Percentiles rank a stretch among this genome's conserved stretches.
These are phyloP conservation scores for Oxyscelio sp. DNA, from an alignment of 2,888 invertebrate species.

Conservation along the genomic window DNA sequence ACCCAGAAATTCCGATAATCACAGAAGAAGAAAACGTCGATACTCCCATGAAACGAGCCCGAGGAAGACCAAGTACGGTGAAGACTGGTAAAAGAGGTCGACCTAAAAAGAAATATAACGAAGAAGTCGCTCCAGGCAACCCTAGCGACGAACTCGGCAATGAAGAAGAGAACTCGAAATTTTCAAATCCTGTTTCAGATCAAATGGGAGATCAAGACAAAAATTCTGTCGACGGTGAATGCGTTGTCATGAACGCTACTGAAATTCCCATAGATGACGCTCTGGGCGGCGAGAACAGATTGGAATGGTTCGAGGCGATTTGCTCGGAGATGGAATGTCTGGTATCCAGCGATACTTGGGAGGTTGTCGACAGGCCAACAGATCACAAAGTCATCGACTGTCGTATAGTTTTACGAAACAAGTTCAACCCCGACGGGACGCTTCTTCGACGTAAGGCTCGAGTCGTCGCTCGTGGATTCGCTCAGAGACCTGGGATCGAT, in stretches of 20 bases:
- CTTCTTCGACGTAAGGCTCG: too few species aligned
- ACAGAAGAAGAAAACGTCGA: too few species aligned
- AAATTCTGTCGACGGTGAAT: neutral
- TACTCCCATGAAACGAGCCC: too few species aligned
- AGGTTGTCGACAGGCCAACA: conserved; percentile 11
- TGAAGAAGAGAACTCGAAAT: too few species aligned
- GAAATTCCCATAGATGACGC: neutral
- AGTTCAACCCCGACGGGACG: conserved; percentile 49
- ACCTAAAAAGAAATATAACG: too few species aligned
- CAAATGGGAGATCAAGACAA: neutral
- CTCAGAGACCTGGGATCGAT: neutral
- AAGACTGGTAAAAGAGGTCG: conserved; percentile 13
- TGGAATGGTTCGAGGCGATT: conserved; percentile 11
- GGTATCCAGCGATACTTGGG: conserved; percentile 10
- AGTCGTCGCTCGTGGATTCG: neutral
- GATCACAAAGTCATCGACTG: conserved; percentile 23
- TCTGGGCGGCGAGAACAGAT: neutral
- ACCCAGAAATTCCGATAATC: too few species aligned
- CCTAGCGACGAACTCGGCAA: too few species aligned
- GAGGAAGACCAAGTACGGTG: neutral
- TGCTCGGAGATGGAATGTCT: conserved; percentile 4
- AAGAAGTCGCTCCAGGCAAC: too few species aligned
- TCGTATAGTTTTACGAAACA: conserved; percentile 28
- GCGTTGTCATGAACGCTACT: neutral
- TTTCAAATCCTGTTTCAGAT: too few species aligned